Conservation (phyloP, 1,140 invertebrate species). For the Aphaenogaster floridana region DNA sequence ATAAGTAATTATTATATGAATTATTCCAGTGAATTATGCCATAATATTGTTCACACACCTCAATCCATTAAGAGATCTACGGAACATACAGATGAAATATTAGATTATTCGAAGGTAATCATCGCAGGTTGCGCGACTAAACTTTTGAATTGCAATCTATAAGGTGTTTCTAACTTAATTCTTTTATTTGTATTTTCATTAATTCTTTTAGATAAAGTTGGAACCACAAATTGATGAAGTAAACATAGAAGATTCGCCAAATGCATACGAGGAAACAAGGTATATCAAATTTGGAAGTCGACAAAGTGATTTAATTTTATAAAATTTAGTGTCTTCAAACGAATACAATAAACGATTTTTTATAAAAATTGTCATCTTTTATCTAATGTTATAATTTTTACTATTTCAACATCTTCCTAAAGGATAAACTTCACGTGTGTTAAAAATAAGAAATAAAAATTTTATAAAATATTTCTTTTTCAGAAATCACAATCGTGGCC, state of each 20-base stretch:
- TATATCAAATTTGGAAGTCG: not conserved
- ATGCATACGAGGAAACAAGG: not conserved
- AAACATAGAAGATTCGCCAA: not conserved
- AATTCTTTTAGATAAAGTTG: not conserved
- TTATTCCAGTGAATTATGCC: no score
- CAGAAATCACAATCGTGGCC: not conserved
- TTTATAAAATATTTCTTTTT: not conserved
- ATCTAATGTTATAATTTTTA: not conserved
- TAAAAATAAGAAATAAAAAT: not conserved
- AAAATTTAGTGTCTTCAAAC: not conserved
- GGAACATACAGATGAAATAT: no score
- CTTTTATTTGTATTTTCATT: not conserved
- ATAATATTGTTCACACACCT: no score
- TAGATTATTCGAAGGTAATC: no score
- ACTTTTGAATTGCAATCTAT: no score
- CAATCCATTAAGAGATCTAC: no score
- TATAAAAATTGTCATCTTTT: not conserved
- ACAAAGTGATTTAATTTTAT: not conserved
- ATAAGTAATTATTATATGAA: no score
- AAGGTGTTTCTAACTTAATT: not conserved
- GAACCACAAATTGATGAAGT: not conserved
- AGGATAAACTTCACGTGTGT: not conserved
- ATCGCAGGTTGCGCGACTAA: no score
- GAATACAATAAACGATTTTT: not conserved
- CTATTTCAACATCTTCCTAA: not conserved